Conservation (phyloP, 1,140 invertebrate genomes). For the Fragariocoptes setiger region DNA sequence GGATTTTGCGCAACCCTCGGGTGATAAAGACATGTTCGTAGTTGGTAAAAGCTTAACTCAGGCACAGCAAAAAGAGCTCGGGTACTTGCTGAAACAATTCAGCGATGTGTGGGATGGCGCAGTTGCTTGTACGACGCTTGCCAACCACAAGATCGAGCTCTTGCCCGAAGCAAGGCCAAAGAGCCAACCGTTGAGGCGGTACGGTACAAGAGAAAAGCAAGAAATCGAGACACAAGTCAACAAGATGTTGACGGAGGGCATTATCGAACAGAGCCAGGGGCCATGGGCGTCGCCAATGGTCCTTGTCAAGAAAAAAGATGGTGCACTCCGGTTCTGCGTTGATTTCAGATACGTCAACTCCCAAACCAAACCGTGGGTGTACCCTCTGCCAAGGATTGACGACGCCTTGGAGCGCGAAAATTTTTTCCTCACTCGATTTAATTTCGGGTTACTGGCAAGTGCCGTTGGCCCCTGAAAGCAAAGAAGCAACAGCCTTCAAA, state of each 20-base stretch:
- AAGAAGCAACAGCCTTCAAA: conserved; percentile 11
- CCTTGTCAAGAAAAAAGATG: conserved; percentile 12
- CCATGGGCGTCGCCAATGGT: not conserved
- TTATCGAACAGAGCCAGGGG: not conserved
- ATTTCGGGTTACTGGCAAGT: conserved; percentile 11
- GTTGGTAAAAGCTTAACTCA: not conserved
- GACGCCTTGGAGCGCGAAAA: conserved; percentile 2
- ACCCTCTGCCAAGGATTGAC: conserved; percentile 11
- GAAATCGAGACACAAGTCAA: not conserved
- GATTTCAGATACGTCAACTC: conserved; percentile 14
- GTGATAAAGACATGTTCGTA: not conserved
- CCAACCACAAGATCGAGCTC: not conserved
- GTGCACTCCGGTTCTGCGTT: conserved; percentile 10
- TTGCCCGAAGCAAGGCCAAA: not conserved
- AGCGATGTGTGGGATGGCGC: not conserved
- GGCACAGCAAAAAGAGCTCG: not conserved
- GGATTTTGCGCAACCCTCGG: not conserved
- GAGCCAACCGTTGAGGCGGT: not conserved
- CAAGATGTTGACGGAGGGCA: not conserved
- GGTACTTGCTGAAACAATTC: not conserved
- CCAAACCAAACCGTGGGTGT: conserved; percentile 11
- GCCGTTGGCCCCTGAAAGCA: conserved; percentile 4
- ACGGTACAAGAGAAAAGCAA: not conserved
- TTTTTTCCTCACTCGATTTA: conserved; percentile 11
- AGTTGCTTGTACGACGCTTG: not conserved